A percentile compares a stretch with the other conserved stretches of the same genome.
These are phyloP conservation scores for Heliconius congener DNA, from an alignment of 1,140 invertebrate species.

Conservation along the genomic window DNA sequence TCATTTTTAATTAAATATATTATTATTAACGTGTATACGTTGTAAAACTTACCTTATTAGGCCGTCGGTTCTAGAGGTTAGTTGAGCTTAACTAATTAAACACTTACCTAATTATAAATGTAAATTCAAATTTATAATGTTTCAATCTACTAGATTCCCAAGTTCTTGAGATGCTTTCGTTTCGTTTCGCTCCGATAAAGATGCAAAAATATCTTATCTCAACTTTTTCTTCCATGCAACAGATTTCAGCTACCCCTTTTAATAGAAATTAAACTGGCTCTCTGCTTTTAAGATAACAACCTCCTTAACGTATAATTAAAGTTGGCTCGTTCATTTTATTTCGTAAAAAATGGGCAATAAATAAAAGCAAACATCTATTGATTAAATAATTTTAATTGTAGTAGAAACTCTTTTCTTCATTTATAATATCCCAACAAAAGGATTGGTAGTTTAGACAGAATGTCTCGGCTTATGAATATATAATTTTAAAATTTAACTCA, in stretches of 20 bases:
- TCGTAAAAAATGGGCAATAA: neutral
- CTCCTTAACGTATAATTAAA: conserved; percentile 62
- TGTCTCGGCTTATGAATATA: too few relatives aligned
- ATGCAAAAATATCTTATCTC: conserved; percentile 73
- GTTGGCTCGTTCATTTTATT: conserved; percentile 37
- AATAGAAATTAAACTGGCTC: conserved; percentile 72
- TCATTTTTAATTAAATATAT: too few relatives aligned
- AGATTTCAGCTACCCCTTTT: conserved; percentile 62
- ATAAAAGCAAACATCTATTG: neutral
- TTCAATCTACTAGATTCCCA: conserved; percentile 57
- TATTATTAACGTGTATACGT: too few relatives aligned
- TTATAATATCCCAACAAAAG: too few relatives aligned
- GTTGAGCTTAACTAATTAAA: too few relatives aligned
- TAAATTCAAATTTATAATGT: conserved; percentile 42
- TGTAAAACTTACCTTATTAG: too few relatives aligned
- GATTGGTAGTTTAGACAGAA: too few relatives aligned
- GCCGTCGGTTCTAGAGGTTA: too few relatives aligned
- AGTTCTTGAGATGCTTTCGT: conserved; percentile 42
- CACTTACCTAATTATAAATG: too few relatives aligned
- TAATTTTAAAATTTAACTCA: too few relatives aligned
- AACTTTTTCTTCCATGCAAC: conserved; percentile 72
- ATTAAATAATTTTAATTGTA: too few relatives aligned
- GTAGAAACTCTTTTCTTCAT: too few relatives aligned
- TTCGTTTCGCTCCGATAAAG: conserved; percentile 58
- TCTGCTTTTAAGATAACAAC: conserved; percentile 67